phyloP scores from a whole-genome alignment of 2,113 vertebrate species.

The Eolophus roseicapilla region DNA sequence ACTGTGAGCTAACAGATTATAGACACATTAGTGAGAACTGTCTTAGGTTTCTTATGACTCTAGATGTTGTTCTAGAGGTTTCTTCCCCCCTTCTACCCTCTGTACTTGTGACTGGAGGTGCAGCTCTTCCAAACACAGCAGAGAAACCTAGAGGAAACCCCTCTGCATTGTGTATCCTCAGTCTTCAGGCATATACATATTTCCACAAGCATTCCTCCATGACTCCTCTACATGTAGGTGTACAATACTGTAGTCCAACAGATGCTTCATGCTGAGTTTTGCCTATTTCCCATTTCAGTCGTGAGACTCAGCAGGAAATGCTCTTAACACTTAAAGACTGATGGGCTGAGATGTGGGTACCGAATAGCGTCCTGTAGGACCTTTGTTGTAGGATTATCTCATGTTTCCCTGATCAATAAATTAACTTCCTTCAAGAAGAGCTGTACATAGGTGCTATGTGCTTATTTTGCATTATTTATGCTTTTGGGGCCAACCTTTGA shows the following conservation, averaged over 20 bases:
- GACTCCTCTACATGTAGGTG: neutral
- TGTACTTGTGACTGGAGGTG: neutral
- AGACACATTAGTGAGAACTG: neutral
- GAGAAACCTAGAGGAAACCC: neutral
- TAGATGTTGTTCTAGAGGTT: neutral
- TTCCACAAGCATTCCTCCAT: neutral
- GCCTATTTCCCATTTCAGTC: neutral
- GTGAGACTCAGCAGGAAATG: neutral
- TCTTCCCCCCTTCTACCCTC: neutral
- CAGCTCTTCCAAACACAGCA: neutral
- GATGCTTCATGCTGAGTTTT: neutral
- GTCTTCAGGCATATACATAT: neutral
- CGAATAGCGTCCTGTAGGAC: neutral
- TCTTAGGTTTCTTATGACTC: neutral
- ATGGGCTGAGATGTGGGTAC: neutral
- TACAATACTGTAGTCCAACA: neutral
- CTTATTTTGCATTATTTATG: neutral
- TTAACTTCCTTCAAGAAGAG: neutral
- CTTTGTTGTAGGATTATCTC: neutral
- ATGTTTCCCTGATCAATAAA: neutral
- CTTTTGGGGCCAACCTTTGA: neutral
- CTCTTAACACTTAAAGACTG: neutral
- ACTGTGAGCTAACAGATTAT: neutral
- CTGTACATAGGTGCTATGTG: accelerated
- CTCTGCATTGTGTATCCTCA: neutral